These are phyloP conservation scores for Pycnomerus fuliginosus DNA, from an alignment of 2,888 invertebrate genomes.

Conservation along the genomic window DNA sequence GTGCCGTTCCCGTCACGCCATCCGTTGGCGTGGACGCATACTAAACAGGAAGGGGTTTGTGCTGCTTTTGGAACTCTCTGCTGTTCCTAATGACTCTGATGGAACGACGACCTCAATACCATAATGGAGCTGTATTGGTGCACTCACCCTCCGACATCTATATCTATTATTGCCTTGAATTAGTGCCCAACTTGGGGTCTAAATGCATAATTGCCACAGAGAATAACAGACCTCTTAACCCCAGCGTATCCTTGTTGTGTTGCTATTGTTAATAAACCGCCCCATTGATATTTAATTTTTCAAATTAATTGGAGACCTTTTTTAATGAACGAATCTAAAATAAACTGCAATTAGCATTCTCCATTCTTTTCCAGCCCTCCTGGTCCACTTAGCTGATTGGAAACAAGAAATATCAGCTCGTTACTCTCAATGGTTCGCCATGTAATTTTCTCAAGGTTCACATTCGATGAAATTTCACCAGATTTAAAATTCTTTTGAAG, in stretches of 20 bases:
- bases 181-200: constrained; percentile 22
- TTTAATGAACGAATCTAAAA: constrained; percentile 18
- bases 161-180: constrained; percentile 26
- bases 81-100: constrained; percentile 21
- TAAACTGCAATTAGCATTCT: constrained; percentile 19
- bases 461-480: no score
- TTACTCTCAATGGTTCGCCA: constrained; percentile 27
- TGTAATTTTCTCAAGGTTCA: constrained; percentile 30
- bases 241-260: no score
- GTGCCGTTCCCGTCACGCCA: constrained; percentile 27
- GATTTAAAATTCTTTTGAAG: no score
- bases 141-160: constrained; percentile 22
- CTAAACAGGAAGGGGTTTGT: constrained; percentile 26
- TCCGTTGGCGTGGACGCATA: constrained; percentile 27
- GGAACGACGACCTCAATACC: constrained; percentile 20
- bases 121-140: constrained; percentile 27
- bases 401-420: constrained; percentile 39
- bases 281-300: no score
- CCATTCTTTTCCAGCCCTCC: constrained; percentile 6
- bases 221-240: no score
- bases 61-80: constrained; percentile 5
- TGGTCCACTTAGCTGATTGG: constrained; percentile 37
- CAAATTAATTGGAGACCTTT: constrained; percentile 11
- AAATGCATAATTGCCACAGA: constrained; percentile 27
- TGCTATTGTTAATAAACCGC: no score